Evolutionary conservation across 2,797 vertebrate genomes (phyloP), one percentile per base, ranked within the genome.

Genomic region (Onychomys arenicola): DNA sequence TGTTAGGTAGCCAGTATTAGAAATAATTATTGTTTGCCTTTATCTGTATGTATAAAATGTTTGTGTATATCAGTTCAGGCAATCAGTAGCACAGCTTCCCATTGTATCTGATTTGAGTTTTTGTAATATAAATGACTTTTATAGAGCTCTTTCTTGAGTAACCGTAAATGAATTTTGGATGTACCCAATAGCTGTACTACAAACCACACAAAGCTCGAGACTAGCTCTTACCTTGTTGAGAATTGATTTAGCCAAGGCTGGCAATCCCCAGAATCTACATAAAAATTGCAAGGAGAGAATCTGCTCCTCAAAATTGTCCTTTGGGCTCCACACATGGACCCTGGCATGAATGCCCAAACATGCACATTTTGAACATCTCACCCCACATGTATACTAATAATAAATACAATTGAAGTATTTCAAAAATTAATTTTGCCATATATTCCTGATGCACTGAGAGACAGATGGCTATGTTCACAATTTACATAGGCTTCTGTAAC

Each of bases 21-120:
- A 92, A 92, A 82, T 96, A 76, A 69, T 29, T 73, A 6, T 77
- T 93, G 13, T 78, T 85, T 75, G 65, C 16, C 49, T 93, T 32
- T 83, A 5, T 76, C 23, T 46, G 2, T 57, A 78, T 40, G 59
- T 40, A 14, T 2, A 46, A 81, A 46, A 43, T 40, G 10, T 23
- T 10, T 34, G 23, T 78, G 9, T 29, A 27, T 49, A 5, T 57
- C 55, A 90, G n/a, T 67, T 43, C 10, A 69, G 4, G 21, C 57
- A 25, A 78, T 37, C 40, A 67, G 16, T 27, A 69, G 16, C 0
- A 65, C 3, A n/a, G 1, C 10, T 52, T 85, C 1, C 21, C 12
- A 29, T 52, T 89, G 0, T 3, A 77, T 29, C 57, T 73, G 11
- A 82, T 88, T 73, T 17, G 81, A 1, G 27, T 83, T 94, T 29